Conservation (phyloP, 2,888 invertebrate species). For the Cactoblastis cactorum region DNA sequence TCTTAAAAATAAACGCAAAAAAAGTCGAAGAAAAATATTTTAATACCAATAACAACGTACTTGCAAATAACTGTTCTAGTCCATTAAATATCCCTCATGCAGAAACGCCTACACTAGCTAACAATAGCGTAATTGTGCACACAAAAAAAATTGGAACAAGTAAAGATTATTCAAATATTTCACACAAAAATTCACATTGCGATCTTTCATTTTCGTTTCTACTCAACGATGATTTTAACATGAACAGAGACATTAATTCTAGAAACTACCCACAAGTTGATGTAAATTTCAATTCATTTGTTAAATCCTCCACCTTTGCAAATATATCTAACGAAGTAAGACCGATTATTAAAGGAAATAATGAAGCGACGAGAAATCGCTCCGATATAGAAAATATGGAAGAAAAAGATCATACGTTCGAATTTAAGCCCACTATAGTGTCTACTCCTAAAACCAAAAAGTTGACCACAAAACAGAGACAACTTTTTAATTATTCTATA, state of each 20-base stretch:
- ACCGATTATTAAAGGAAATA: background rate
- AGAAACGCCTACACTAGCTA: background rate
- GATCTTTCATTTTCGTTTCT: constrained; percentile 32
- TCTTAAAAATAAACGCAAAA: background rate
- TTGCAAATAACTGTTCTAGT: background rate
- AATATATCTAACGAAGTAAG: background rate
- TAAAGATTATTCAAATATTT: background rate
- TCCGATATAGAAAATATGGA: background rate
- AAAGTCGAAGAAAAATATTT: background rate
- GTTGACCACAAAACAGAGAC: background rate
- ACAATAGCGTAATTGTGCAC: background rate
- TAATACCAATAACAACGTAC: background rate
- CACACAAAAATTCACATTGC: background rate
- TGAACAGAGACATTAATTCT: background rate
- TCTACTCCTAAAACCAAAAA: constrained; percentile 55
- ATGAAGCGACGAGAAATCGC: background rate
- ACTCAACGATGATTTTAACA: constrained; percentile 17
- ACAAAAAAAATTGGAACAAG: background rate
- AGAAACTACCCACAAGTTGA: background rate
- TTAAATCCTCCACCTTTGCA: background rate
- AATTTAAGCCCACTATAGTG: constrained; percentile 44
- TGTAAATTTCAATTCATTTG: background rate
- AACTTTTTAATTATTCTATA: background rate
- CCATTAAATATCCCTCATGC: background rate
- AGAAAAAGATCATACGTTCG: constrained; percentile 13